Evolutionary conservation across 92 coral and sea anemone genomes (phyloP).

Genomic region (Palythoa heliodiscus): DNA sequence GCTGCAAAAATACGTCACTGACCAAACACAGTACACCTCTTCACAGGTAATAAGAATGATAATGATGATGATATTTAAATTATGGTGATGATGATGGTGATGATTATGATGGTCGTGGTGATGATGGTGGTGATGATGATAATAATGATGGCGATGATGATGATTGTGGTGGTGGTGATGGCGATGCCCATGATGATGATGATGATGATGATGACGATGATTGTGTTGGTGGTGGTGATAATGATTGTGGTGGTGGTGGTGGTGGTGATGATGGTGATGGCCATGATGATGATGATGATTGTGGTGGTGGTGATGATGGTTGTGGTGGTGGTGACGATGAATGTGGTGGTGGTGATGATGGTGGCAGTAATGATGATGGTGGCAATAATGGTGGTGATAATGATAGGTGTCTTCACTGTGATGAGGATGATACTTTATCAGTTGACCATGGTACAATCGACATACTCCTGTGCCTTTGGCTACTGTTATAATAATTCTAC

Average conservation of each 20-base stretch:
- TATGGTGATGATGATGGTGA: not conserved
- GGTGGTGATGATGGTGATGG: not conserved
- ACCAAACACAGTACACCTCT: slow-evolving; percentile 57
- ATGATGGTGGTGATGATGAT: not conserved
- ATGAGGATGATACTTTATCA: too few relatives aligned
- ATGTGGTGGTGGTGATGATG: too few relatives aligned
- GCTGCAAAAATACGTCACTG: slow-evolving; percentile 68
- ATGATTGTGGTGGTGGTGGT: not conserved
- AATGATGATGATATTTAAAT: not conserved
- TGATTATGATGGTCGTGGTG: not conserved
- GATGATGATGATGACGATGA: not conserved
- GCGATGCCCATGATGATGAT: not conserved
- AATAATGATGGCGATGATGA: not conserved
- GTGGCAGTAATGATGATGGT: too few relatives aligned
- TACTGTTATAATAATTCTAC: not conserved
- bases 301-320: not conserved
- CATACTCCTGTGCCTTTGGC: not conserved
- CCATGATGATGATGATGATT: not conserved
- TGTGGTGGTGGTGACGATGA: too few relatives aligned
- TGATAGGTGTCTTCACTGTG: too few relatives aligned
- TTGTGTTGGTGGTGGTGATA: not conserved
- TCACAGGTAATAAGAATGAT: slow-evolving; percentile 68
- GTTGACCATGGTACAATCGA: too few relatives aligned
- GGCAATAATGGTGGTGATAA: too few relatives aligned
- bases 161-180: not conserved